Conservation (phyloP, 2,797 vertebrate genomes). For the Phaenicophaeus curvirostris region DNA sequence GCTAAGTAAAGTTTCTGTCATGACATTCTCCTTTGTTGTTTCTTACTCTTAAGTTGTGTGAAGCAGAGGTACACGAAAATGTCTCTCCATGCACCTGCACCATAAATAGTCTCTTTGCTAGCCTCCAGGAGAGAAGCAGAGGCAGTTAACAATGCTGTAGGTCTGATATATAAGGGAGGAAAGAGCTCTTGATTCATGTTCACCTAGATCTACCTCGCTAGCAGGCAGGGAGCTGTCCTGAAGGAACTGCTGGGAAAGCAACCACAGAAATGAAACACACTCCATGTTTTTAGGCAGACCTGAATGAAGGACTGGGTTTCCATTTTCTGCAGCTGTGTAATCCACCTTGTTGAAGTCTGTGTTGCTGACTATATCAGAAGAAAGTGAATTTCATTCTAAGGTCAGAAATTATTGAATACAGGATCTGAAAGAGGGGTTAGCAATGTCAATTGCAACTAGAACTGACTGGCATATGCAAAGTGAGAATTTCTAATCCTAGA, state of each 20-base stretch:
- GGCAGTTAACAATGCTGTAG: not conserved
- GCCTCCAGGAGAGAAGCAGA: not conserved
- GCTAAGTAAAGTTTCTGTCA: not conserved
- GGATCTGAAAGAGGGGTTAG: not conserved
- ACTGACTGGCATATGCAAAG: not conserved
- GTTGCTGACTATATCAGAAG: not conserved
- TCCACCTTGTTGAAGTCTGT: not conserved
- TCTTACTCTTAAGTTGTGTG: not conserved
- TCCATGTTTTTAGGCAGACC: fast-evolving
- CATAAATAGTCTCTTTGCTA: not conserved
- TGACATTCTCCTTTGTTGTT: not conserved
- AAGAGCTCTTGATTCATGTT: not conserved
- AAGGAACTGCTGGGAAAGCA: not conserved
- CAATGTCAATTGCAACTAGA: not conserved
- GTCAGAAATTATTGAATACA: not conserved
- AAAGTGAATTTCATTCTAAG: not conserved
- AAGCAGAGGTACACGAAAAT: not conserved
- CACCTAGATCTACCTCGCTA: not conserved
- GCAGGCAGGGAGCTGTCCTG: not conserved
- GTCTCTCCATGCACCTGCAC: not conserved
- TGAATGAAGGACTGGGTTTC: not conserved
- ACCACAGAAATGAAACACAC: not conserved
- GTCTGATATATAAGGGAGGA: fast-evolving
- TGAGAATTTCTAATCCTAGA: not conserved
- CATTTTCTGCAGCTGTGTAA: not conserved